phyloP scores from a whole-genome alignment of 1,140 invertebrate species.

The Cydia fagiglandana region DNA sequence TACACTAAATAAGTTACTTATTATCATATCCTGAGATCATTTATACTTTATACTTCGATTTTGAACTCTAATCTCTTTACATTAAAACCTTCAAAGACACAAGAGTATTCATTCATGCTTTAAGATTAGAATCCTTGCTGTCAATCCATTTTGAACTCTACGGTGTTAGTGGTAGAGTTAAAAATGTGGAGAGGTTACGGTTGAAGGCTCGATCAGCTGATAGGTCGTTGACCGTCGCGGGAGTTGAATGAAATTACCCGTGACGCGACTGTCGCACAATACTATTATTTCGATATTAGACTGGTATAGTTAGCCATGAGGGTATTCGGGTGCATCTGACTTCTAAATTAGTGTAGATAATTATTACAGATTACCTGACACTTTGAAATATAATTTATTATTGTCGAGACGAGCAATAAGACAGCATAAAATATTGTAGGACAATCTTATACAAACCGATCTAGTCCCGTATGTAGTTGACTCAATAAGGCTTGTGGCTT shows the following conservation, averaged over 20 bases:
- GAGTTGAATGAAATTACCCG: constrained; percentile 28
- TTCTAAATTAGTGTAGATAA: no score
- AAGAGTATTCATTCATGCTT: background rate
- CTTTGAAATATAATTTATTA: no score
- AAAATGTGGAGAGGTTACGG: background rate
- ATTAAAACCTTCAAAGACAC: background rate
- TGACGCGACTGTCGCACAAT: constrained; percentile 1
- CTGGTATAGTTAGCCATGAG: background rate
- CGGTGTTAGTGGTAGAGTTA: background rate
- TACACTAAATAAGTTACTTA: no score
- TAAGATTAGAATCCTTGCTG: background rate
- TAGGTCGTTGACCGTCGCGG: constrained; percentile 10
- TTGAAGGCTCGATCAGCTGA: constrained; percentile 17
- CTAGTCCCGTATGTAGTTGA: no score
- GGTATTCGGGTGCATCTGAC: no score
- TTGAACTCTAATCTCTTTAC: background rate
- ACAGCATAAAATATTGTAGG: no score
- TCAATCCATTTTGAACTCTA: background rate
- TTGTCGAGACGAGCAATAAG: background rate
- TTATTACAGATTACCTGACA: no score
- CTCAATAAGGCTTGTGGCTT: no score
- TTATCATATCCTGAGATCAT: background rate
- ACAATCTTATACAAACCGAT: no score
- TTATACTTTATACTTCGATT: background rate
- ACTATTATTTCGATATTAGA: constrained; percentile 25